These are phyloP conservation scores for Clarias gariepinus DNA, from an alignment of 2,113 vertebrate species.

Conservation along the genomic window DNA sequence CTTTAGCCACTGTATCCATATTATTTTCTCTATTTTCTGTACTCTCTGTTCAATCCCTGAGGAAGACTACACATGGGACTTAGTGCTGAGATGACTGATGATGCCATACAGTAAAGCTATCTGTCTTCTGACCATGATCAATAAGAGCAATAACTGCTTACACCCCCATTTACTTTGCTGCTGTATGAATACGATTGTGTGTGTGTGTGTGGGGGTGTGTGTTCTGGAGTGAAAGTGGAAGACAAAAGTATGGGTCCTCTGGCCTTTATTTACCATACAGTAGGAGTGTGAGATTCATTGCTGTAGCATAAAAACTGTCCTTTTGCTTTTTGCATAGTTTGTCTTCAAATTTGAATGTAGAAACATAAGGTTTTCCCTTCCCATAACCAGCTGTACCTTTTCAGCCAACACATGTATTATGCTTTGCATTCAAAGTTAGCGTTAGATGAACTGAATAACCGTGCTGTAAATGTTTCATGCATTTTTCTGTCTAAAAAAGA, in stretches of 20 bases:
- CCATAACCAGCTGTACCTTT: neutral
- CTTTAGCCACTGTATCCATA: conserved; percentile 12
- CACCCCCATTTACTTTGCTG: conserved; percentile 38
- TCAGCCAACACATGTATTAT: neutral
- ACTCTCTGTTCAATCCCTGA: conserved; percentile 12
- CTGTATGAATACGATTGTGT: conserved; percentile 7
- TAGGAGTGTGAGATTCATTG: neutral
- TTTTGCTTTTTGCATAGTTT: neutral
- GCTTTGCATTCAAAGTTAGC: neutral
- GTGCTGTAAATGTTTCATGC: neutral
- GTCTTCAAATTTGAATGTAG: neutral
- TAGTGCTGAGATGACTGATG: conserved; percentile 51
- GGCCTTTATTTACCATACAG: conserved; percentile 14
- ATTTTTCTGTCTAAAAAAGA: neutral
- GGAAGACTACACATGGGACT: conserved; percentile 25
- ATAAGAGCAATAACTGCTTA: conserved; percentile 52
- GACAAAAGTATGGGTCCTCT: conserved; percentile 6
- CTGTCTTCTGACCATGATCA: conserved; percentile 55
- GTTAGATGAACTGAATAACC: neutral
- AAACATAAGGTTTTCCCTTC: neutral
- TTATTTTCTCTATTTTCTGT: conserved; percentile 11
- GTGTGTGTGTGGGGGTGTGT: conserved; percentile 7
- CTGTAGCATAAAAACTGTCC: neutral
- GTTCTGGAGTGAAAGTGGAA: conserved; percentile 18
- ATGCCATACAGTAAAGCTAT: conserved; percentile 47